Base-by-base conservation (phyloP, 2,113 vertebrate genomes). In the Poeciliopsis prolifica region DNA sequence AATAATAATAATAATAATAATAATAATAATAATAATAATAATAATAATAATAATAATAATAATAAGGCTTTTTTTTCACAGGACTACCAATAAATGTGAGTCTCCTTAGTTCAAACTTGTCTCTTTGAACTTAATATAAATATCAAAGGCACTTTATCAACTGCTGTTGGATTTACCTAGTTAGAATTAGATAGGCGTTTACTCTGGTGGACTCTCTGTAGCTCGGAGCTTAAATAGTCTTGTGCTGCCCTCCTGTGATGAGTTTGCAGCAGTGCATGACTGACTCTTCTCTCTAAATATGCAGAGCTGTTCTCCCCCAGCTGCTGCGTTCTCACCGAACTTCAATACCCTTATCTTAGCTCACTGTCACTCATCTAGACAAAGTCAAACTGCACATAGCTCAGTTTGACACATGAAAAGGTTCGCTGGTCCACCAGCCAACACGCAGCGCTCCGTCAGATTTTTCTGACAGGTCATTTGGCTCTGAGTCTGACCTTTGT, bases 401-500 rank as follows among this genome's bases (percentile, higher is more conserved):
- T 61, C 19, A n/a, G 72, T 35, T 42, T 64, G 68, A 76, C 60
- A 19, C 30, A 40, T 12, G 33, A 15, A 78, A 83, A 74, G 72
- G 72, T 88, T 77, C 30, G 35, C 64, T 42, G 31, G 68, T 58
- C 76, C 26, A 40, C 68, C 37, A 40, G 61, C 65, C 68, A 72
- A 70, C 60, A 13, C 40, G 31, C 74, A 40, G 72, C 1, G 15
- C 31, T 51, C 29, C 74, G 85, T 75, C 83, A 74, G 80, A 84
- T 79, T 85, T 74, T 77, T 86, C 77, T 70, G 90, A 82, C 82
- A 80, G 78, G 44, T 76, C 67, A 75, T 88, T 85, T 74, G 75
- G 74, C 83, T 82, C 61, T n/a, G 44, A 37, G 35, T 76, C 72
- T 94, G 92, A 93, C 93, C 93, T 94, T 95, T 91, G 90, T 88